Base-by-base conservation (phyloP, 2,797 vertebrate genomes). In the Acomys russatus region DNA sequence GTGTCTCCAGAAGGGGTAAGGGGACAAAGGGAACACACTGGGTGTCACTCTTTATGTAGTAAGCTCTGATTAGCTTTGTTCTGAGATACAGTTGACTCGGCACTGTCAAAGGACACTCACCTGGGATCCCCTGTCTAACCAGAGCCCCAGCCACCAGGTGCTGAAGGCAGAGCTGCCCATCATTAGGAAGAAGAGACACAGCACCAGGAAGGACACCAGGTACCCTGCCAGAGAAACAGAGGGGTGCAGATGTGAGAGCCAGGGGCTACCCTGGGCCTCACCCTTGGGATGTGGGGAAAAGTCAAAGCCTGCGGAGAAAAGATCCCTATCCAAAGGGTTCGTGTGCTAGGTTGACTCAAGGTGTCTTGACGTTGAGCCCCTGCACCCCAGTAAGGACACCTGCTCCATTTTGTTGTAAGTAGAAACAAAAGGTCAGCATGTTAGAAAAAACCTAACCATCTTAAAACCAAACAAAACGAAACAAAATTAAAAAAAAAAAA, bases 101-200 rank as follows among this genome's bases (percentile, higher is more conserved):
- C 4, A 4, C 14, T 17, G 3, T 49, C 23, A 7, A 79, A 83
- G 56, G 76, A 77, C 92, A 79, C 94, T 98, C 98, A 99, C 99
- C 99, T 98, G 98, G 22, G 98, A 97, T 51, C 99, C 98, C 35
- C 98, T 90, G 11, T 97, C 96, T 85, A 99, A 64, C 99, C 99
- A 99, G 95, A 95, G 97, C 92, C 99, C 99, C 94, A 99, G 97
- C 99, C 99, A 99, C 99, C 98, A 99, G 97, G 96, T 99, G 97
- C 98, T 98, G 97, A 99, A 99, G 59, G 98, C 97, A 0, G 98
- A 99, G 88, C 97, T 98, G 93, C 98, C 98, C 0, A 99, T 98
- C 96, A 98, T 98, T 89, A 99, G 76, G 66, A 98, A 28, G 78
- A 99, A 98, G 86, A 98, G 96, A 9, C 98, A 35, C 17, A 98